These are phyloP conservation scores for Drosophila kepulauana DNA, from an alignment of 1,140 invertebrate species.

Conservation along the genomic window DNA sequence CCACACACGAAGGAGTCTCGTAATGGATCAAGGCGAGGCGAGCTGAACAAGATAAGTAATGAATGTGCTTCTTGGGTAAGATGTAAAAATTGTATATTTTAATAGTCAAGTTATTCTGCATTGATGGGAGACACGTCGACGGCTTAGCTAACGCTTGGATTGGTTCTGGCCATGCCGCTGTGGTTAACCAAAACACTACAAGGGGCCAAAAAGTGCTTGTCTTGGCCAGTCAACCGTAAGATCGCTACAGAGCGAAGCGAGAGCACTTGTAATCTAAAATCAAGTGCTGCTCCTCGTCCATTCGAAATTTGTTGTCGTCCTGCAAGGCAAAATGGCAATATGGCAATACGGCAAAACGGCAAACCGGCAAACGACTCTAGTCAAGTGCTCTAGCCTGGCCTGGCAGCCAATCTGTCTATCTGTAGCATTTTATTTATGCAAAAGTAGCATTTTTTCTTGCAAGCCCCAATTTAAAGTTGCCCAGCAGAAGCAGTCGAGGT, in stretches of 20 bases:
- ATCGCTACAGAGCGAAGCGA: conserved; percentile 20
- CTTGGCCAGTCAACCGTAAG: conserved; percentile 39
- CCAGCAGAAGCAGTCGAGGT: conserved; percentile 27
- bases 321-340: conserved; percentile 1
- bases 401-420: conserved; percentile 52
- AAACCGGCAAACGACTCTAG: conserved; percentile 26
- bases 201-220: conserved; percentile 13
- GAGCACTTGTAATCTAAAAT: conserved; percentile 47
- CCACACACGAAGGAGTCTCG: neutral
- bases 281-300: conserved; percentile 42
- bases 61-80: neutral
- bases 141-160: conserved; percentile 15
- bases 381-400: conserved; percentile 29
- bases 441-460: conserved; percentile 63
- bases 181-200: conserved; percentile 8
- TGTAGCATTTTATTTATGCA: conserved; percentile 73
- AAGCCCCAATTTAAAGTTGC: conserved; percentile 54
- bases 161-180: neutral
- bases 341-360: conserved; percentile 1
- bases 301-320: conserved; percentile 37
- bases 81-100: conserved; percentile 13
- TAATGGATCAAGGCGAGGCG: neutral
- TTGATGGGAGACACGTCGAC: conserved; percentile 31
- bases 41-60: conserved; percentile 8
- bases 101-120: conserved; percentile 20